A percentile compares a stretch with the other conserved stretches of the same genome.
Conservation (phyloP, 2,888 invertebrate species). For the Drosophila helvetica region DNA sequence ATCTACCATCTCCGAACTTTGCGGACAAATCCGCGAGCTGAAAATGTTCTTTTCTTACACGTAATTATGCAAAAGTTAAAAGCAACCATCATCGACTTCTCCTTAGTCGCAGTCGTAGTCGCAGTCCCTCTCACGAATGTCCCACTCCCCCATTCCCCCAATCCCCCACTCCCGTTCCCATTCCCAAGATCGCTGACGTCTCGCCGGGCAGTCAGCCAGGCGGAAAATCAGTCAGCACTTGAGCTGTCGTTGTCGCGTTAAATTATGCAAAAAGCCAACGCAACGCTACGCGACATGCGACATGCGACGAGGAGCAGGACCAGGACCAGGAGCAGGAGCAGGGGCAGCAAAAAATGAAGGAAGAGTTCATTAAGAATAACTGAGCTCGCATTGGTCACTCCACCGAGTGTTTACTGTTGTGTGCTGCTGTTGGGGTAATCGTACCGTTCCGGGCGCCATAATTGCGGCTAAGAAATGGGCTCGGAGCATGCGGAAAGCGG, state of each 20-base stretch:
- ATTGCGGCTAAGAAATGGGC: slow-evolving; percentile 30
- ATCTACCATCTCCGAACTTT: slow-evolving; percentile 12
- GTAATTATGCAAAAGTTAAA: slow-evolving; percentile 77
- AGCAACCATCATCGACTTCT: slow-evolving; percentile 43
- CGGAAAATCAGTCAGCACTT: slow-evolving; percentile 69
- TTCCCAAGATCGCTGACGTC: slow-evolving; percentile 25
- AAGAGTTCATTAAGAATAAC: slow-evolving; percentile 49
- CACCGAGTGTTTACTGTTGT: slow-evolving; percentile 39
- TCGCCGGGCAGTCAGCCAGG: slow-evolving; percentile 50
- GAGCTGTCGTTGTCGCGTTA: slow-evolving; percentile 59
- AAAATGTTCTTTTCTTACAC: slow-evolving; percentile 58
- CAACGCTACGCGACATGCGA: slow-evolving; percentile 6
- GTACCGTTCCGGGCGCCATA: slow-evolving; percentile 17
- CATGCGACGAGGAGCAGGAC: not conserved
- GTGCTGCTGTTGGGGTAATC: not conserved
- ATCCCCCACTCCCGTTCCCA: not conserved
- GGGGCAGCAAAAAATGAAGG: not conserved
- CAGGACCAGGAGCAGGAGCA: too few relatives aligned
- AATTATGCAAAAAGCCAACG: slow-evolving; percentile 60
- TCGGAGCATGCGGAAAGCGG: slow-evolving; percentile 19
- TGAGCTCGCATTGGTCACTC: slow-evolving; percentile 37
- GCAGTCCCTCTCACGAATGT: not conserved
- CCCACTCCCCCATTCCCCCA: not conserved
- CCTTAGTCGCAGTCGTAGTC: not conserved
- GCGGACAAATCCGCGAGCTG: slow-evolving; percentile 16